These are phyloP conservation scores for Diprion similis DNA, from an alignment of 1,140 invertebrate species.

Conservation along the genomic window DNA sequence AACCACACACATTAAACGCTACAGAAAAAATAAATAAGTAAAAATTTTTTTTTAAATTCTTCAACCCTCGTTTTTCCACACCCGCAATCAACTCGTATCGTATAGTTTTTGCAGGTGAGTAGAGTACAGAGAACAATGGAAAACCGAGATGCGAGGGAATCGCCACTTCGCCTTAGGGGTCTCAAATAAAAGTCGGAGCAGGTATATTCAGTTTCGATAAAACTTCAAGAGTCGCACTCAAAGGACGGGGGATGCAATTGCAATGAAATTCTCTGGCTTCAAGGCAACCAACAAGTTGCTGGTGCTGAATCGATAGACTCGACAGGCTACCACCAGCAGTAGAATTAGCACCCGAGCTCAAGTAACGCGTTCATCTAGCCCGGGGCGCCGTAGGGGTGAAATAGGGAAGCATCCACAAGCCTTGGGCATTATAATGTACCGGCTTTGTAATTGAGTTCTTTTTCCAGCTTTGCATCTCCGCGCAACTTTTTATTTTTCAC, in stretches of 20 bases:
- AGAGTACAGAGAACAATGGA: no score
- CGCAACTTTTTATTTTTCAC: no score
- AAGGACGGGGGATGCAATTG: neutral
- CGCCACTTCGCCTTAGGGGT: no score
- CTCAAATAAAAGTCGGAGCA: no score
- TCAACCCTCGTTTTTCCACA: no score
- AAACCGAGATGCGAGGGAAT: no score
- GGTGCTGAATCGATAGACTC: constrained; percentile 56
- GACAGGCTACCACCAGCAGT: neutral
- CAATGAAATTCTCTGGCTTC: constrained; percentile 14
- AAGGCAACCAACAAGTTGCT: constrained; percentile 57
- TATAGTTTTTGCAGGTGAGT: no score
- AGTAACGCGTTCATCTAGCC: neutral
- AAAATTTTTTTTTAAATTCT: no score
- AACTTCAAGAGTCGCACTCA: neutral
- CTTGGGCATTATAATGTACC: neutral
- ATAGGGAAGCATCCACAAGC: neutral
- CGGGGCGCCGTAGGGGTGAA: neutral
- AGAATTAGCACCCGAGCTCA: neutral
- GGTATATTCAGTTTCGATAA: no score
- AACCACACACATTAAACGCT: no score
- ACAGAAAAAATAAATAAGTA: no score
- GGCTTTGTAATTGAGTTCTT: constrained; percentile 2
- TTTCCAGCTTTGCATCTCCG: neutral
- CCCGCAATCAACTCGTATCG: no score